phyloP scores from a whole-genome alignment of 2,797 vertebrate genomes.

The Aythya fuligula region DNA sequence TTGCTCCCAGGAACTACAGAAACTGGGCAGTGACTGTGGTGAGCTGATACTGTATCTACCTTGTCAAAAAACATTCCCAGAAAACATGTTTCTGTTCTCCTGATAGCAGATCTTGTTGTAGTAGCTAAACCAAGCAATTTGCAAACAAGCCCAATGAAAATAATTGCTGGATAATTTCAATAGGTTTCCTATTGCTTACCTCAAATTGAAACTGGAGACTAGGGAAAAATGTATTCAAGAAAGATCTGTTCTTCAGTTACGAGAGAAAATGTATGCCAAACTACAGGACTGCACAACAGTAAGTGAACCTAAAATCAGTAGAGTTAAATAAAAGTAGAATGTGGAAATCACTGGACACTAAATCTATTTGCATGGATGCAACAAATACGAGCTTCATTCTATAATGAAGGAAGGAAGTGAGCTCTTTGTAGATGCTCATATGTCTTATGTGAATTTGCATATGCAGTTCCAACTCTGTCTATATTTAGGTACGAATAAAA shows the following conservation, averaged over 20 bases:
- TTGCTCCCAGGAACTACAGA: not conserved
- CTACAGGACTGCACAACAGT: not conserved
- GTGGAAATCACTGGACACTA: not conserved
- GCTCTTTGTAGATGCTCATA: not conserved
- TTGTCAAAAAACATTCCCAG: not conserved
- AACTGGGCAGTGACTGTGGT: fast-evolving
- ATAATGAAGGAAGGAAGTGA: not conserved
- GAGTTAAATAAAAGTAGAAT: not conserved
- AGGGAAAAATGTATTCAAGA: not conserved
- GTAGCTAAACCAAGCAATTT: not conserved
- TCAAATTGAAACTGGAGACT: not conserved
- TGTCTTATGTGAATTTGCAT: not conserved
- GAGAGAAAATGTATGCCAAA: not conserved
- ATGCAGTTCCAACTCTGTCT: not conserved
- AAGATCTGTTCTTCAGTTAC: not conserved
- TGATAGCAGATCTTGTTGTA: not conserved
- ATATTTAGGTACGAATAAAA: not conserved
- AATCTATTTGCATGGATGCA: not conserved
- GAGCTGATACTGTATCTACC: not conserved
- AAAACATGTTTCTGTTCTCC: fast-evolving
- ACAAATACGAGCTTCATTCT: not conserved
- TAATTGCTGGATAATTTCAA: not conserved
- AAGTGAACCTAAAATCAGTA: not conserved
- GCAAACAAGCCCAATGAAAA: not conserved
- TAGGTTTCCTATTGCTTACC: not conserved